Percentiles rank a stretch among this genome's conserved stretches.
Evolutionary conservation across 2,113 vertebrate genomes (phyloP).

Genomic region (Steatornis caripensis): DNA sequence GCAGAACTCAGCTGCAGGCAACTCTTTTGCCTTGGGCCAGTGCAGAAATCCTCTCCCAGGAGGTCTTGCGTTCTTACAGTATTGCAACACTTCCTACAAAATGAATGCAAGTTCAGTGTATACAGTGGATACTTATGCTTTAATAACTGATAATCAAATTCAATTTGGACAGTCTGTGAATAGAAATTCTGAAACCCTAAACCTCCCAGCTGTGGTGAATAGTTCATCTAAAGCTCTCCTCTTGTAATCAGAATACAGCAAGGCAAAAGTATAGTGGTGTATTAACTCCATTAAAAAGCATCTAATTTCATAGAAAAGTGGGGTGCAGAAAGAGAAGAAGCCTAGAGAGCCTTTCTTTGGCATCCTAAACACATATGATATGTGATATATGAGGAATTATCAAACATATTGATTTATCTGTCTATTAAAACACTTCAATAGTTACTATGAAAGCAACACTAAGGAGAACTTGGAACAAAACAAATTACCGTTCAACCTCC

Average conservation of each 20-base stretch:
- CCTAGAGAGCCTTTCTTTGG: background rate
- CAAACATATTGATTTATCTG: background rate
- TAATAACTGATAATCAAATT: background rate
- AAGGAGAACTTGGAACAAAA: background rate
- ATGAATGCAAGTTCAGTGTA: background rate
- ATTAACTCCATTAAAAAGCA: background rate
- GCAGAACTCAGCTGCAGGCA: background rate
- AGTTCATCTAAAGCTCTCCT: background rate
- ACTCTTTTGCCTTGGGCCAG: background rate
- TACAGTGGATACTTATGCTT: background rate
- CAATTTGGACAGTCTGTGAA: background rate
- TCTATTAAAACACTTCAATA: background rate
- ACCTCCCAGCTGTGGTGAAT: background rate
- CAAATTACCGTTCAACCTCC: background rate
- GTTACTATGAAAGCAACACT: background rate
- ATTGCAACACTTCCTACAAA: background rate
- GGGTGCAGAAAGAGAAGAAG: background rate
- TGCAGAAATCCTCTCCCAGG: background rate
- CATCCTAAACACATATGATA: background rate
- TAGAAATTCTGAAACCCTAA: background rate
- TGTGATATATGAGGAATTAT: background rate
- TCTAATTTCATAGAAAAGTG: background rate
- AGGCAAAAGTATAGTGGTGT: background rate
- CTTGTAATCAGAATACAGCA: background rate
- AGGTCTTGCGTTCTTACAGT: background rate